Conservation (phyloP, 1,140 invertebrate species). For the Megathymus violae region DNA sequence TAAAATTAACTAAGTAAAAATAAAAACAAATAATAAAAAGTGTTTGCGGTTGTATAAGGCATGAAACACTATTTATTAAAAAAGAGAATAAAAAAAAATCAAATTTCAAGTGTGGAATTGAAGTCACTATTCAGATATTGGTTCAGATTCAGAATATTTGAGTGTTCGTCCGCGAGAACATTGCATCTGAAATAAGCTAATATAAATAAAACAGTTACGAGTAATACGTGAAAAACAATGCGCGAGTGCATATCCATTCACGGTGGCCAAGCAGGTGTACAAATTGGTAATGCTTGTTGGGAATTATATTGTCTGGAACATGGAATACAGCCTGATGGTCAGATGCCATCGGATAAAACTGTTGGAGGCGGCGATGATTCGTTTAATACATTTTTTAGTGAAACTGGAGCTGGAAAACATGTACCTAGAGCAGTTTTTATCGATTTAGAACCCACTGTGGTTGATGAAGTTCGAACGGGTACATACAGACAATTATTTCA, state of each 20-base stretch:
- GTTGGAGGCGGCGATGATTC: conserved; percentile 90
- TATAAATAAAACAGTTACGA: conserved; percentile 5
- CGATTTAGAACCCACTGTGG: conserved; percentile 94
- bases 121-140: conserved; percentile 1
- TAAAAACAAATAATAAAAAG: no score
- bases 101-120: conserved; percentile 5
- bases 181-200: neutral
- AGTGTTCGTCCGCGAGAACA: neutral
- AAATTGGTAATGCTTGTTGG: conserved; percentile 95
- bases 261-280: conserved; percentile 92
- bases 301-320: no score
- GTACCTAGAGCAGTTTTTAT: conserved; percentile 94
- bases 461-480: conserved; percentile 90
- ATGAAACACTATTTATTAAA: neutral
- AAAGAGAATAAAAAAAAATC: neutral
- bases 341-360: conserved; percentile 87
- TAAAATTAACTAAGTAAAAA: no score
- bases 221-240: conserved; percentile 55
- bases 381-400: conserved; percentile 95
- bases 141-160: neutral
- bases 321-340: no score
- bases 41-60: neutral
- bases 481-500: conserved; percentile 93
- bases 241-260: conserved; percentile 89
- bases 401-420: conserved; percentile 94